These are phyloP conservation scores for Drosophila mayaguana DNA, from an alignment of 2,888 invertebrate species.

Conservation along the genomic window DNA sequence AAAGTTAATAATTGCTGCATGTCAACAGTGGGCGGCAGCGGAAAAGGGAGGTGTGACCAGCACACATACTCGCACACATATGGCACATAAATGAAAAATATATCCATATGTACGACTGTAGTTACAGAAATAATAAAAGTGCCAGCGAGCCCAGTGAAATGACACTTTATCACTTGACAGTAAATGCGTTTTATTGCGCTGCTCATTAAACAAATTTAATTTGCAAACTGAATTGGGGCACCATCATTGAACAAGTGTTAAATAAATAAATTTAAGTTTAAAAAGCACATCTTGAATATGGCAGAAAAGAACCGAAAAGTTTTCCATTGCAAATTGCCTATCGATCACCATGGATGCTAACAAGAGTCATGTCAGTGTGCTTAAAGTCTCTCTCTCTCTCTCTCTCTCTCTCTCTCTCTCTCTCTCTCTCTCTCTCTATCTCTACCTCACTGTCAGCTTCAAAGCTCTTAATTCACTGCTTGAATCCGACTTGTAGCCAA, in stretches of 20 bases:
- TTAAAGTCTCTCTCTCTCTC: no score
- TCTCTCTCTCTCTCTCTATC: no score
- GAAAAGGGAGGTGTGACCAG: conserved; percentile 26
- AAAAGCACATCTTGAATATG: not conserved
- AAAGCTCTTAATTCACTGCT: not conserved
- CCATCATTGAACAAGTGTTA: conserved; percentile 19
- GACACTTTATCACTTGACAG: conserved; percentile 82
- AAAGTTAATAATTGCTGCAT: conserved; percentile 80
- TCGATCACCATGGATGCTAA: not conserved
- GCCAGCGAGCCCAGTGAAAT: conserved; percentile 54
- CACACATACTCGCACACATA: conserved; percentile 23
- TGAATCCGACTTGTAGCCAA: not conserved
- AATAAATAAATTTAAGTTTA: conserved; percentile 17
- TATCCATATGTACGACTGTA: not conserved
- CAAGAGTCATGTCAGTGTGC: not conserved
- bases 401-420: no score
- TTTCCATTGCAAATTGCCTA: not conserved
- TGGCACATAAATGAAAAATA: conserved; percentile 65
- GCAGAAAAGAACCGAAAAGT: not conserved
- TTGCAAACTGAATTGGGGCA: conserved; percentile 40
- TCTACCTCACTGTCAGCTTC: no score
- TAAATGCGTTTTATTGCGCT: conserved; percentile 81
- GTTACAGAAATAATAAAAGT: conserved; percentile 34
- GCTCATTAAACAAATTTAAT: conserved; percentile 81
- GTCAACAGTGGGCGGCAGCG: conserved; percentile 62